Percentiles rank a stretch among this genome's conserved stretches.
phyloP scores from a whole-genome alignment of 2,888 invertebrate species.

The Tryphoninae sp. region DNA sequence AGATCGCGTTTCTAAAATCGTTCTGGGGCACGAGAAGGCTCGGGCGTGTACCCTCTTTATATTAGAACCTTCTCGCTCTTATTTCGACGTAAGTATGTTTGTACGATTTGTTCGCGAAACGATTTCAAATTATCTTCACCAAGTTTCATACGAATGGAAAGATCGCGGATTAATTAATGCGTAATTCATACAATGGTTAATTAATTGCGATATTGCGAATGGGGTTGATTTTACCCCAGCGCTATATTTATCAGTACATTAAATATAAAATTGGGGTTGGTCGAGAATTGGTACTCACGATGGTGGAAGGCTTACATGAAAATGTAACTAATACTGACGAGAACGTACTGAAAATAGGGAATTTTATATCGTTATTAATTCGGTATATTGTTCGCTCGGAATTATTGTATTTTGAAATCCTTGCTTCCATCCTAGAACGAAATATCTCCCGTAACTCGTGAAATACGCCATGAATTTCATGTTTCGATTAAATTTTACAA shows the following conservation, averaged over 20 bases:
- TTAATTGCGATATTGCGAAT: too few relatives aligned
- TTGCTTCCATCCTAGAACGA: background rate
- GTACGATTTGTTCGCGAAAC: background rate
- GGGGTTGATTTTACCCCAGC: too few relatives aligned
- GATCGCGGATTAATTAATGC: too few relatives aligned
- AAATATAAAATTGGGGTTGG: too few relatives aligned
- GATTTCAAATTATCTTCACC: background rate
- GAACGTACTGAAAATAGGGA: background rate
- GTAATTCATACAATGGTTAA: too few relatives aligned
- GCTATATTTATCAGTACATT: too few relatives aligned
- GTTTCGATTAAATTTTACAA: slow-evolving; percentile 3
- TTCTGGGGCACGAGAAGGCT: slow-evolving; percentile 65
- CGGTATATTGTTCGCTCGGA: too few relatives aligned
- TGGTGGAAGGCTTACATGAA: too few relatives aligned
- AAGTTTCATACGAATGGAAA: background rate
- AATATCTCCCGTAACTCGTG: background rate
- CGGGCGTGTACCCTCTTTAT: slow-evolving; percentile 26
- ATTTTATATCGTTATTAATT: background rate
- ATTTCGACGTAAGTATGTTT: slow-evolving; percentile 7
- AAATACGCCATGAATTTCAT: background rate
- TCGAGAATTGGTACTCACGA: too few relatives aligned
- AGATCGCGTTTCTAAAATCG: slow-evolving; percentile 75
- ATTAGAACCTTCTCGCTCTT: slow-evolving; percentile 1
- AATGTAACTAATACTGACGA: too few relatives aligned
- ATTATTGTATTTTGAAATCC: background rate